These are phyloP conservation scores for Pipistrellus pipistrellus DNA, from an alignment of 2,797 vertebrate genomes.

Conservation along the genomic window DNA sequence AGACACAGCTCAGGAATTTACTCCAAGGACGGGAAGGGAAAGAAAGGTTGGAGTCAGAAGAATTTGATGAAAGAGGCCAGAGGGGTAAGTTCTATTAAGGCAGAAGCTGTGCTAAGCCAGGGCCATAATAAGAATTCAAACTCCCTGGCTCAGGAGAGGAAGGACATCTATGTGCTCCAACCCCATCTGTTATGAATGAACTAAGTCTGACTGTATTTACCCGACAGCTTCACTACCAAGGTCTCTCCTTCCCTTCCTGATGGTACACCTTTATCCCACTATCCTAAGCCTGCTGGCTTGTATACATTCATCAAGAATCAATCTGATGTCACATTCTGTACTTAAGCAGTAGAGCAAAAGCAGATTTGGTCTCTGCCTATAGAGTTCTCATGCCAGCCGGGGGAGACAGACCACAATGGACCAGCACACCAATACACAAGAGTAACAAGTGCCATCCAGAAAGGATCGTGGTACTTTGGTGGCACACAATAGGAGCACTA, in stretches of 20 bases:
- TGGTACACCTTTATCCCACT: not conserved
- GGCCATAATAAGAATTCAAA: not conserved
- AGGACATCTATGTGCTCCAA: not conserved
- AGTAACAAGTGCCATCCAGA: not conserved
- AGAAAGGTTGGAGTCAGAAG: not conserved
- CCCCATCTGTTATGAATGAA: not conserved
- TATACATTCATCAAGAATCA: not conserved
- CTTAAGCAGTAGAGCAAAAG: not conserved
- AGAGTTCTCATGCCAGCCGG: not conserved
- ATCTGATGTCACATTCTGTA: not conserved
- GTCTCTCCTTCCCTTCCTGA: not conserved
- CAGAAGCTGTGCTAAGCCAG: not conserved
- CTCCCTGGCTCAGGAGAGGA: not conserved
- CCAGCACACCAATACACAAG: not conserved
- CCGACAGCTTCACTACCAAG: not conserved
- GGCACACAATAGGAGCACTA: too few relatives aligned
- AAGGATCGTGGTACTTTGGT: too few relatives aligned
- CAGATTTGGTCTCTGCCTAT: not conserved
- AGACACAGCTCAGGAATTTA: not conserved
- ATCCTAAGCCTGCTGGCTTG: not conserved
- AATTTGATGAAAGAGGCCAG: not conserved
- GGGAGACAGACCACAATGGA: not conserved
- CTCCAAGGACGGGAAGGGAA: not conserved
- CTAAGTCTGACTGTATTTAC: not conserved
- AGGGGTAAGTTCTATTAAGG: not conserved